Conservation (phyloP, 2,888 invertebrate genomes). For the Cistogaster globosa region DNA sequence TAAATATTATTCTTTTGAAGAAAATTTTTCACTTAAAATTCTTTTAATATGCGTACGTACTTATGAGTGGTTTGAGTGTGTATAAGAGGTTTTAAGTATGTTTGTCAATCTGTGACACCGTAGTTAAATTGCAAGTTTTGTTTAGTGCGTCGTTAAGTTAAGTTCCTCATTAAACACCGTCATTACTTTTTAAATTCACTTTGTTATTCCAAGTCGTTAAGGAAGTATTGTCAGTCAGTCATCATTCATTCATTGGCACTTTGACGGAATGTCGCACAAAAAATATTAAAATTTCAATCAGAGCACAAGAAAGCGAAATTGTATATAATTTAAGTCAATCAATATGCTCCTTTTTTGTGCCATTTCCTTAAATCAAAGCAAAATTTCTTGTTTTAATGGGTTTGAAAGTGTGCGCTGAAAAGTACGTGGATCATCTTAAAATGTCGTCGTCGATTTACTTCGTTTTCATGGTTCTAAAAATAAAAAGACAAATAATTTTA, state of each 20-base stretch:
- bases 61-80: background rate
- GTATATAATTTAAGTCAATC: constrained; percentile 52
- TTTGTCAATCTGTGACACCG: background rate
- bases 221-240: constrained; percentile 23
- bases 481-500: no score
- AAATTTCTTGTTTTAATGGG: background rate
- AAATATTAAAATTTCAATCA: constrained; percentile 40
- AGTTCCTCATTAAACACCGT: constrained; percentile 64
- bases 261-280: constrained; percentile 55
- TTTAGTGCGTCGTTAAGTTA: constrained; percentile 61
- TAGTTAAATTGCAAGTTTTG: background rate
- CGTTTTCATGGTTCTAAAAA: no score
- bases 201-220: constrained; percentile 15
- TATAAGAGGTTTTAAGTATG: background rate
- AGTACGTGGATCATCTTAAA: background rate
- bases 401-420: background rate
- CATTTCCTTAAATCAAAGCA: background rate
- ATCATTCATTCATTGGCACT: constrained; percentile 53
- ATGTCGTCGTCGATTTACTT: no score
- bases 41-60: background rate
- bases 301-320: constrained; percentile 23
- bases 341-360: constrained; percentile 9
- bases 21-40: background rate
- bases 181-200: constrained; percentile 40
- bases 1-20: background rate